Evolutionary conservation across 2,797 vertebrate species (phyloP).

Genomic region (Anguilla marmorata): DNA sequence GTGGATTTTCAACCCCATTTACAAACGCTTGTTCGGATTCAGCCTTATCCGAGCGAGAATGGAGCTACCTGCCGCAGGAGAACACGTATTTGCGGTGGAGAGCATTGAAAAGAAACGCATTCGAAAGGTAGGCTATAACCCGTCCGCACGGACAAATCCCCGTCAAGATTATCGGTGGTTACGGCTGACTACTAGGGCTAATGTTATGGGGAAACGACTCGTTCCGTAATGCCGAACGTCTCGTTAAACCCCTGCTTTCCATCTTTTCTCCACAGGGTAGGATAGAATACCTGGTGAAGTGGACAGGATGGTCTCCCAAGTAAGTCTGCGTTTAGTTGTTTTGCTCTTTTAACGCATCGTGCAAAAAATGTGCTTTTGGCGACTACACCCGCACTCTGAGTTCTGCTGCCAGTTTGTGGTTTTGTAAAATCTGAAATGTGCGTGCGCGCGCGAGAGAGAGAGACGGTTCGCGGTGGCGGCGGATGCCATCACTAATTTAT

Average conservation of each 20-base stretch:
- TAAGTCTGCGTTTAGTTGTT: slow-evolving; percentile 71
- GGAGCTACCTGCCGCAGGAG: slow-evolving; percentile 94
- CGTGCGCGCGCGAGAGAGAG: slow-evolving; percentile 38
- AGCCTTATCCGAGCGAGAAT: slow-evolving; percentile 66
- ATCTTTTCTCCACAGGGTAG: slow-evolving; percentile 77
- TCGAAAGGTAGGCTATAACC: slow-evolving; percentile 79
- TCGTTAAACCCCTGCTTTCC: slow-evolving; percentile 21
- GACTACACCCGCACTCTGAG: slow-evolving; percentile 2
- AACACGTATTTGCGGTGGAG: slow-evolving; percentile 96
- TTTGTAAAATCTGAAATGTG: slow-evolving; percentile 22
- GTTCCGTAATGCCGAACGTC: slow-evolving; percentile 24
- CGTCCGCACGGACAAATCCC: neutral
- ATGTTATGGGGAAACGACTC: neutral
- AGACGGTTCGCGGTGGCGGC: slow-evolving; percentile 62
- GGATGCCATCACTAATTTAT: slow-evolving; percentile 88
- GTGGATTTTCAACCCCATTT: slow-evolving; percentile 29
- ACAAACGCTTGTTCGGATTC: neutral
- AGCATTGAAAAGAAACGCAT: slow-evolving; percentile 96
- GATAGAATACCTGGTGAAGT: slow-evolving; percentile 97
- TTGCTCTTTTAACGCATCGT: slow-evolving; percentile 7
- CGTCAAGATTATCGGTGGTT: slow-evolving; percentile 6
- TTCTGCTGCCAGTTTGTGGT: slow-evolving; percentile 24
- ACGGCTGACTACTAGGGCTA: slow-evolving; percentile 2
- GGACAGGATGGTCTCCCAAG: slow-evolving; percentile 96
- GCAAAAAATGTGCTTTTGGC: slow-evolving; percentile 1